A percentile compares a stretch with the other conserved stretches of the same genome.
phyloP scores from a whole-genome alignment of 2,888 invertebrate species.

The Chrysodeixis includens region DNA sequence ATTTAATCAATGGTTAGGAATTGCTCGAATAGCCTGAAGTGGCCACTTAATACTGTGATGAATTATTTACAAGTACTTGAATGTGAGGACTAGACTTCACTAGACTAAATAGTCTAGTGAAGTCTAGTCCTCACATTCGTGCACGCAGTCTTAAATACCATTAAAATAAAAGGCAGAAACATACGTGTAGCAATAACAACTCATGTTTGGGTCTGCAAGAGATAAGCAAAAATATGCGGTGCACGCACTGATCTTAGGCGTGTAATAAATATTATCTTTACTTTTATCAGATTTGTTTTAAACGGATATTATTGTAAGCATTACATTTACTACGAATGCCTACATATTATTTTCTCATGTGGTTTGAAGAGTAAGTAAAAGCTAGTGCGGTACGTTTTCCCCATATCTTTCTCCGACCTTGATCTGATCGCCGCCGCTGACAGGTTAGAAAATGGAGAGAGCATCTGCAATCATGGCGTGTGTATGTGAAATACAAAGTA shows the following conservation, averaged over 20 bases:
- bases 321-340: background rate
- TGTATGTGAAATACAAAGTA: no score
- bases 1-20: constrained; percentile 15
- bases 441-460: background rate
- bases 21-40: background rate
- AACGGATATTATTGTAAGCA: no score
- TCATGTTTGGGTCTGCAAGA: background rate
- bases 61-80: background rate
- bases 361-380: background rate
- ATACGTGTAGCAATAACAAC: no score
- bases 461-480: background rate
- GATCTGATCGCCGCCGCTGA: background rate
- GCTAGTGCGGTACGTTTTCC: background rate
- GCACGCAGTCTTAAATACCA: no score
- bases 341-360: no score
- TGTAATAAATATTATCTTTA: background rate
- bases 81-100: background rate
- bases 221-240: background rate
- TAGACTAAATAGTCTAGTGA: background rate
- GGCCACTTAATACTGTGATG: background rate
- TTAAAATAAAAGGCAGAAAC: no score
- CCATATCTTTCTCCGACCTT: background rate
- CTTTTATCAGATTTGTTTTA: background rate
- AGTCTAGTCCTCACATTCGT: no score
- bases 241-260: background rate